Evolutionary conservation across 2,888 invertebrate species (phyloP).

Genomic region (Micoletzkya japonica): DNA sequence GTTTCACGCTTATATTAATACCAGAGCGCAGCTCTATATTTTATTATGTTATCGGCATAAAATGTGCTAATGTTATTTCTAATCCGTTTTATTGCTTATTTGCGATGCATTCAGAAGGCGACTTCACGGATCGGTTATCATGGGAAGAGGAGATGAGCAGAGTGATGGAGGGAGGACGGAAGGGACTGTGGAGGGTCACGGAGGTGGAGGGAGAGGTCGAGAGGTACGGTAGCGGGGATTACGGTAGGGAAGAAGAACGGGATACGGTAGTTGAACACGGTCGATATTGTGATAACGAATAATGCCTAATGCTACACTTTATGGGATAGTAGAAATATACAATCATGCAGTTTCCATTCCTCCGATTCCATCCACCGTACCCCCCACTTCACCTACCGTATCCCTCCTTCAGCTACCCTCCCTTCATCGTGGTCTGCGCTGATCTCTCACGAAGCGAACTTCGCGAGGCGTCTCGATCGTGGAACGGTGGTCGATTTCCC

Average conservation of each 20-base stretch:
- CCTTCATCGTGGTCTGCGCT: slow-evolving; percentile 38
- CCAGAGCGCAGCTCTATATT: too few relatives aligned
- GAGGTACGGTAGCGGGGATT: background rate
- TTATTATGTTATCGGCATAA: background rate
- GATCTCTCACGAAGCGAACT: slow-evolving; percentile 32
- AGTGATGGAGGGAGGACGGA: background rate
- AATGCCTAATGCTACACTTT: too few relatives aligned
- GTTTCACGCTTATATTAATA: too few relatives aligned
- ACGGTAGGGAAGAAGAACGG: background rate
- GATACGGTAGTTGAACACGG: background rate
- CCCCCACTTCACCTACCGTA: background rate
- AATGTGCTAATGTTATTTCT: background rate
- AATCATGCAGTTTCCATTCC: too few relatives aligned
- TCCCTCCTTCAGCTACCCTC: slow-evolving; percentile 39
- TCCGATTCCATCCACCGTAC: background rate
- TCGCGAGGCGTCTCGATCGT: slow-evolving; percentile 15
- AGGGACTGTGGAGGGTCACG: slow-evolving; percentile 16
- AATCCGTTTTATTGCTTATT: background rate
- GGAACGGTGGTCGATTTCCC: slow-evolving; percentile 23
- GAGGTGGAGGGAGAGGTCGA: slow-evolving; percentile 4
- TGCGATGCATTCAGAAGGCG: background rate
- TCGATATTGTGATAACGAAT: too few relatives aligned
- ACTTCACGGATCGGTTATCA: slow-evolving; percentile 13
- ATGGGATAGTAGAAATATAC: too few relatives aligned
- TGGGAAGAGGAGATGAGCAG: slow-evolving; percentile 23